Base-by-base conservation (phyloP, 53 echinoderm and acorn worm genomes). In the Arbacia lixula region DNA sequence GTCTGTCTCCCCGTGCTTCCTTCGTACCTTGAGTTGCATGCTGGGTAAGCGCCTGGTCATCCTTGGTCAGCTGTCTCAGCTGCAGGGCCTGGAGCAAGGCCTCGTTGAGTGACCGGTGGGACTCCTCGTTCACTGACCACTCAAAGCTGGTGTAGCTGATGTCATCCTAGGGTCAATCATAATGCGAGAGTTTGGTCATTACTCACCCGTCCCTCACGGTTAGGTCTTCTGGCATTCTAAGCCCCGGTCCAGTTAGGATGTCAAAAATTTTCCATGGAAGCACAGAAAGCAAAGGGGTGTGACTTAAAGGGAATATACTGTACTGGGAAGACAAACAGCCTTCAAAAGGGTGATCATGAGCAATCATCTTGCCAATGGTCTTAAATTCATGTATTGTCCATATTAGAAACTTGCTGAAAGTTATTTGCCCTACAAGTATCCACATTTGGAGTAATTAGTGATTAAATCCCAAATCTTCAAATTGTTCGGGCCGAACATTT, bases 81-180 rank as follows among this genome's bases (percentile, higher is more conserved):
- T 81, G 82, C 30, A 81, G 62, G 82, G 82, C 82, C 46, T 64
- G 62, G 0, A 81, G 64, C 46, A 81, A 34, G 24, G 63, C 43
- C 42, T 81, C 29, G 41, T 81, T 81, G 51, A 81, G 82, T 29
- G 62, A 63, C 51, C 63, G 63, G 65, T 81, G 82, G 19, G 82
- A 62, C 8, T 40, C 41, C 28, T 81, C 82, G 12, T 49, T 81
- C 27, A 26, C n/a, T 32, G 63, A 32, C 82, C 82, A 81, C 33
- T 81, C 63, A 83, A 85, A 90, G 50, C 71, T 52, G 26, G 71
- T 83, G 41, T 90, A 90, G 38, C 41, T 72, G 3, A 82, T 64
- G 20, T 90, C 85, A 39, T 71, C 90, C 90, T 90, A 74, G 4
- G 11, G 1, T 38, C 26, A 29, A 52, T n/a, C 29, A 19, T 16